phyloP scores from a whole-genome alignment of 2,888 invertebrate species.

The Bugulina stolonifera region DNA sequence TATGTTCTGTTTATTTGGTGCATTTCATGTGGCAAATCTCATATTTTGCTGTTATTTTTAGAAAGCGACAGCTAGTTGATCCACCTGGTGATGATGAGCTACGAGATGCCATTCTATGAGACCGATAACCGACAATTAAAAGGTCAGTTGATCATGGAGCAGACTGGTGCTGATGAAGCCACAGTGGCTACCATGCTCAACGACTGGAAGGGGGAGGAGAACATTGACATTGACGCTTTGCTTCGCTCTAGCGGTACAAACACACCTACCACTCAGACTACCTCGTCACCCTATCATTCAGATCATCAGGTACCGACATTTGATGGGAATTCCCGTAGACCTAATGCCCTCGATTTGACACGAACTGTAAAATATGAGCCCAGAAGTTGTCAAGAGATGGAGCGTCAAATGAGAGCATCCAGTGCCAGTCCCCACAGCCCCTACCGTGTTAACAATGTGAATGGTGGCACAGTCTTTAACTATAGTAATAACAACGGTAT shows the following conservation, averaged over 20 bases:
- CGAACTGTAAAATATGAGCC: constrained; percentile 13
- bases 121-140: constrained; percentile 14
- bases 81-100: constrained; percentile 15
- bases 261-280: neutral
- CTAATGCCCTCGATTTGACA: neutral
- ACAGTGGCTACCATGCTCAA: neutral
- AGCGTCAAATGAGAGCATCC: neutral
- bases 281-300: neutral
- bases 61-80: no score
- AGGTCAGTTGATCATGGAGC: constrained; percentile 13
- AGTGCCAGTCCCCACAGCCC: constrained; percentile 4
- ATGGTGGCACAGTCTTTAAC: constrained; percentile 14
- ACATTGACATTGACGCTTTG: constrained; percentile 13
- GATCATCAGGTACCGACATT: constrained; percentile 21
- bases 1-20: no score
- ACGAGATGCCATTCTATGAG: constrained; percentile 23
- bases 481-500: constrained; percentile 20
- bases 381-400: constrained; percentile 17
- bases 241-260: neutral
- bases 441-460: neutral
- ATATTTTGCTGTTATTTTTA: no score
- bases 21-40: no score
- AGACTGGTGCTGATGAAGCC: constrained; percentile 13
- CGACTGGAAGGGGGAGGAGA: constrained; percentile 15
- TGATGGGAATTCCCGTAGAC: neutral